These are phyloP conservation scores for Vesta saturnalis DNA, from an alignment of 2,888 invertebrate genomes.

Conservation along the genomic window DNA sequence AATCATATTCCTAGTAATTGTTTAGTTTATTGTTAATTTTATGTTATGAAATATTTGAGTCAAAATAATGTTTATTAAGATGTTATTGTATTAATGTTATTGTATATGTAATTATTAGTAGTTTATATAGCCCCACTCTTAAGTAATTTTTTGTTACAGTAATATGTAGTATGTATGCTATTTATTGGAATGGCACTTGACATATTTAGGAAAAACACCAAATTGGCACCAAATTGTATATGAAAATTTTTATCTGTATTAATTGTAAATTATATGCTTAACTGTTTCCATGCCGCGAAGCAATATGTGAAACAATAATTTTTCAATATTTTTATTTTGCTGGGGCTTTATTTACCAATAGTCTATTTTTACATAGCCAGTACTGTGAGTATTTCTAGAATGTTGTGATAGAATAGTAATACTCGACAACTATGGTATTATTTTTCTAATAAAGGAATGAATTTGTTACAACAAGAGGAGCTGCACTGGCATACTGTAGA, in stretches of 20 bases:
- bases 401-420: conserved; percentile 32
- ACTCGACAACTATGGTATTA: conserved; percentile 48
- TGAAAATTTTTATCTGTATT: not conserved
- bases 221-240: not conserved
- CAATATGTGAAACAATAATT: conserved; percentile 47
- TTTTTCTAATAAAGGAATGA: conserved; percentile 48
- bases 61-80: not conserved
- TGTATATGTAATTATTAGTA: not conserved
- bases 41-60: not conserved
- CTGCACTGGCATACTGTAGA: conserved; percentile 57
- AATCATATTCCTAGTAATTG: not conserved
- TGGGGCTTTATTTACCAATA: conserved; percentile 16
- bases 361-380: conserved; percentile 25
- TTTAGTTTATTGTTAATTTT: not conserved
- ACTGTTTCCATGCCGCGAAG: conserved; percentile 39
- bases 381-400: conserved; percentile 26
- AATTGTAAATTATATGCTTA: conserved; percentile 10
- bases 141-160: not conserved
- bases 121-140: not conserved
- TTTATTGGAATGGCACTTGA: not conserved
- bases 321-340: conserved; percentile 41
- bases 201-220: not conserved
- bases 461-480: conserved; percentile 35
- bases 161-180: not conserved
- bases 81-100: conserved; percentile 7